Percentiles rank a stretch among this genome's conserved stretches.
Conservation (phyloP, 2,888 invertebrate genomes). For the Cheilosia urbana region DNA sequence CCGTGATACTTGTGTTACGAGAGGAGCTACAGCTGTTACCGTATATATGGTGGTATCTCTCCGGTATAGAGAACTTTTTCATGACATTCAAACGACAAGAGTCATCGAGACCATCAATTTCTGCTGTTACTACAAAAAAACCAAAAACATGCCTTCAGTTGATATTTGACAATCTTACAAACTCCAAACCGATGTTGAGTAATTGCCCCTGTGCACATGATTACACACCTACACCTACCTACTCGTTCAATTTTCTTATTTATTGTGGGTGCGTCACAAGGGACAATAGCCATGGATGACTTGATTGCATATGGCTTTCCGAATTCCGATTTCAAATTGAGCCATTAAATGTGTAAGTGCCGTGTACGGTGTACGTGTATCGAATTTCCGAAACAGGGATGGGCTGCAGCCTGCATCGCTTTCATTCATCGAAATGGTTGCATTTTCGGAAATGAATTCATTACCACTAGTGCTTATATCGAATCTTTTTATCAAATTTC, state of each 20-base stretch:
- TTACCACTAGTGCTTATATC: neutral
- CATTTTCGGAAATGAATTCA: neutral
- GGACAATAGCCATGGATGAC: neutral
- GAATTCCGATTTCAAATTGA: neutral
- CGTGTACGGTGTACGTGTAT: neutral
- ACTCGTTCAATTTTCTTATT: neutral
- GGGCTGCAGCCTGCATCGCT: neutral
- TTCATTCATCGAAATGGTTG: neutral
- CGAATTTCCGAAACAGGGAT: neutral
- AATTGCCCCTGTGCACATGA: neutral
- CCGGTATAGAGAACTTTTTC: no score
- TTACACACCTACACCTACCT: neutral
- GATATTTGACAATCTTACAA: no score
- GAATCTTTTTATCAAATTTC: neutral
- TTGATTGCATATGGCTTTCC: slow-evolving; percentile 9
- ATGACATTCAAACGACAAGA: no score
- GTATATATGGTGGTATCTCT: no score
- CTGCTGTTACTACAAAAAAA: no score
- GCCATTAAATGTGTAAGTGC: neutral
- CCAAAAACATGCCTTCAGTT: no score
- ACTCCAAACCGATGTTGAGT: neutral
- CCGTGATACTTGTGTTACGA: no score
- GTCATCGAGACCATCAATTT: no score
- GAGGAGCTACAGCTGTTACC: no score
- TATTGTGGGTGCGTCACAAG: neutral